Base-by-base conservation (phyloP, 2,113 vertebrate genomes). In the Tyrannus savana region DNA sequence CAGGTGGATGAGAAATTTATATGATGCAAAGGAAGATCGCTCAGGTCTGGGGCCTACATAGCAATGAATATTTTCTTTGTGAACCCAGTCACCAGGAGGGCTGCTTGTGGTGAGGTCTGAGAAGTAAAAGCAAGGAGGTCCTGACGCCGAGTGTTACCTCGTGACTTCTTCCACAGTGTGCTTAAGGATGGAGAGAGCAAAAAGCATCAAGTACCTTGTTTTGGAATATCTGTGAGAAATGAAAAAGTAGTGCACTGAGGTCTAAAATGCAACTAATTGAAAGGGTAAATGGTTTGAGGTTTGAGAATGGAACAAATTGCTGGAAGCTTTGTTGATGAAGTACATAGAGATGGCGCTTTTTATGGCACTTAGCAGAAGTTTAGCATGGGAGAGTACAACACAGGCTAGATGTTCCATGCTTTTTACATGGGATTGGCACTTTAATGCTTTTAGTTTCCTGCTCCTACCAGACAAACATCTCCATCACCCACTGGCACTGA, bases 181-280 rank as follows among this genome's bases (percentile, higher is more conserved):
- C 21, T 77, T n/a, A 30, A 69, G 41, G 9, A 27, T 50, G 14
- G 44, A 42, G 22, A 73, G 28, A 83, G 33, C 23, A 86, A 77
- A 71, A 66, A 52, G 46, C 0, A 0, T 33, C 1, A 27, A 49
- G 28, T 42, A 16, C 22, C n/a, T 78, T 17, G 19, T 88, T 46
- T 80, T 28, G 47, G 22, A 58, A 11, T 71, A 9, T 35, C 19
- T 66, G 23, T 7, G 3, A 5, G 1, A 3, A 82, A 62, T 46
- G 12, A 59, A 59, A 11, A 44, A 59, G 11, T 23, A 33, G 21
- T 4, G 12, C 27, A 25, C 7, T 12, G 28, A 66, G 31, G 16
- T 66, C 41, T 44, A 35, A 93, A 94, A 60, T 49, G 41, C 24
- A 90, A 30, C 19, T 17, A 35, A 28, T 56, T 2, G 7, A 24